Evolutionary conservation across 2,113 vertebrate species (phyloP), one percentile per base, ranked within the genome.

Genomic region (Aegithalos caudatus): DNA sequence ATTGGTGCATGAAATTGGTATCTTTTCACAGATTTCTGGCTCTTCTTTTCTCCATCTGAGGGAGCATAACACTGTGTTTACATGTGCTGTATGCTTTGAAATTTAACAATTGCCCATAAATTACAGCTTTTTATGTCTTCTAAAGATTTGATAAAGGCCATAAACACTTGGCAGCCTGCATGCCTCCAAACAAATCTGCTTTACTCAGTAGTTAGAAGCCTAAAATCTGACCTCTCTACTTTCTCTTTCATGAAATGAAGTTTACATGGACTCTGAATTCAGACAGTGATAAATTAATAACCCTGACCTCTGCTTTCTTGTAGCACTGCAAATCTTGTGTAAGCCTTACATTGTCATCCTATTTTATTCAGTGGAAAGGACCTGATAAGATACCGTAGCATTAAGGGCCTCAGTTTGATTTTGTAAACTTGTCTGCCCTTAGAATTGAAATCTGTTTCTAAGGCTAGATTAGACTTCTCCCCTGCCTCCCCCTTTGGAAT

Each of bases 1-100:
- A 83, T 64, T 90, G 76, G 82, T 95, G 92, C 86, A 19, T 95
- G 90, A 96, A 95, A 88, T 93, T 44, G 40, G 35, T 93, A 38
- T 83, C 7, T 86, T 89, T 83, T 88, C 76, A 77, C 60, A 95
- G 66, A 85, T 76, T 78, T 83, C 78, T 81, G 82, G 44, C 64
- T 87, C 44, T 56, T 53, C 35, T 58, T 37, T 64, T 57, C 77
- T 87, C 50, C 1, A 0, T 90, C 85, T 7, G 16, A 73, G 60
- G n/a, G 50, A 95, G 23, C 31, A 77, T 67, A 83, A 71, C 87
- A 71, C 38, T 0, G 0, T 70, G 88, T 86, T 94, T 71, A 29
- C 37, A 19, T 73, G 19, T 33, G 72, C 72, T 92, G 8, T 83
- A 33, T 42, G 28, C 90, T 81, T 83, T 64, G 58, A 71, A 90